Percentiles rank a stretch among this genome's conserved stretches.
Evolutionary conservation across 2,888 invertebrate species (phyloP).

Genomic region (Hypomecis punctinalis): DNA sequence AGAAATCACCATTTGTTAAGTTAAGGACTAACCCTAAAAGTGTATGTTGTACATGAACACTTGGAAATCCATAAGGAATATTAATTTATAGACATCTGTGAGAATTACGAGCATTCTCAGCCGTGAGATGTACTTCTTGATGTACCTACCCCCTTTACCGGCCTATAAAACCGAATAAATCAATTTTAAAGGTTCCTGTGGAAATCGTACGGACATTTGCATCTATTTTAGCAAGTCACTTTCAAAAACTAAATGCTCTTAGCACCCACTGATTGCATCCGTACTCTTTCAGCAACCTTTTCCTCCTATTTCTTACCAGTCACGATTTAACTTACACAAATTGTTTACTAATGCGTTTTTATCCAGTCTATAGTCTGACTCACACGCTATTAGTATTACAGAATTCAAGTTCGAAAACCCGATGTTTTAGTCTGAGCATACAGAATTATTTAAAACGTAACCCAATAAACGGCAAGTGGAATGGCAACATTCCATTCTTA

Average conservation of each 20-base stretch:
- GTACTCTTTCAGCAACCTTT: background rate
- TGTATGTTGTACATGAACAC: no score
- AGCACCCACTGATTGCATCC: background rate
- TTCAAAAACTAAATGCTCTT: background rate
- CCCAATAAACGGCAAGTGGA: conserved; percentile 48
- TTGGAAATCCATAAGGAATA: no score
- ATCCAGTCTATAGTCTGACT: conserved; percentile 14
- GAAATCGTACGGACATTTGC: no score
- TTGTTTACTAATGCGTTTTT: conserved; percentile 4
- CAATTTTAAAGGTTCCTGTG: no score
- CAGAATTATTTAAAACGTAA: conserved; percentile 38
- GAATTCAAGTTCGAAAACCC: conserved; percentile 37
- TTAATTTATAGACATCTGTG: no score
- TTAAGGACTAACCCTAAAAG: no score
- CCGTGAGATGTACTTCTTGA: no score
- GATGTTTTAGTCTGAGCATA: conserved; percentile 33
- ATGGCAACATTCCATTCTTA: conserved; percentile 54
- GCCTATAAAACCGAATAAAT: no score
- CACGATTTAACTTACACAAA: conserved; percentile 1
- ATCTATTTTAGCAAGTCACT: background rate
- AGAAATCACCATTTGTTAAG: background rate
- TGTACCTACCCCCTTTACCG: no score
- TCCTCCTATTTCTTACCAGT: conserved; percentile 1
- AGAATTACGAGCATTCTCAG: no score
- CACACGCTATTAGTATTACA: conserved; percentile 30